Percentiles rank a stretch among this genome's conserved stretches.
Evolutionary conservation across 2,797 vertebrate species (phyloP).

Genomic region (Buphagus erythrorhynchus): DNA sequence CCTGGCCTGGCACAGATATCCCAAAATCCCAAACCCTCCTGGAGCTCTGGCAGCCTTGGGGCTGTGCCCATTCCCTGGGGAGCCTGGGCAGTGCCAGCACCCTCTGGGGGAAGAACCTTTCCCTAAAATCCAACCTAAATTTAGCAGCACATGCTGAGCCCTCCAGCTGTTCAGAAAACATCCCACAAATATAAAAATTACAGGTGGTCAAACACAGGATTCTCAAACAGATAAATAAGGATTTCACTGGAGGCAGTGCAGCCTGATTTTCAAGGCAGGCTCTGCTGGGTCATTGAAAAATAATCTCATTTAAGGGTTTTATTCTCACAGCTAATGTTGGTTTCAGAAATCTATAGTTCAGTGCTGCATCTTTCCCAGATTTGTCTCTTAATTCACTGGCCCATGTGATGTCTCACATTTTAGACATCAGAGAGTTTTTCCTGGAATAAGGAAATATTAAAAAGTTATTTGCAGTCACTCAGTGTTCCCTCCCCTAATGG

Average conservation of each 20-base stretch:
- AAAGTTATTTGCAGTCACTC: slow-evolving; percentile 23
- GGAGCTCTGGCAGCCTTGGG: background rate
- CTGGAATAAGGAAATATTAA: slow-evolving; percentile 48
- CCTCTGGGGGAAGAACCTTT: background rate
- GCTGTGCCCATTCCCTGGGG: background rate
- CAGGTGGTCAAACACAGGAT: background rate
- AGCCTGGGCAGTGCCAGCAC: background rate
- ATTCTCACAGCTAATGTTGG: background rate
- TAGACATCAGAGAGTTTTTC: background rate
- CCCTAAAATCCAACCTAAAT: background rate
- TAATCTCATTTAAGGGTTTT: background rate
- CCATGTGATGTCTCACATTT: background rate
- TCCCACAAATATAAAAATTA: background rate
- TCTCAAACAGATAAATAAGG: background rate
- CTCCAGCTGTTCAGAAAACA: background rate
- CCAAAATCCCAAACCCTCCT: background rate
- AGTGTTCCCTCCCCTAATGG: slow-evolving; percentile 39
- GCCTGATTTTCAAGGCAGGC: background rate
- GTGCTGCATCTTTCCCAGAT: background rate
- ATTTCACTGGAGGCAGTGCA: background rate
- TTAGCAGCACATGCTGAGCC: background rate
- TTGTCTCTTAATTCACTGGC: background rate
- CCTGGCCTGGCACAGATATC: background rate
- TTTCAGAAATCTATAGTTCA: background rate
- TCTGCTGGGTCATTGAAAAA: background rate